Base-by-base conservation (phyloP, 2,113 vertebrate species). In the Prochilodus magdalenae region DNA sequence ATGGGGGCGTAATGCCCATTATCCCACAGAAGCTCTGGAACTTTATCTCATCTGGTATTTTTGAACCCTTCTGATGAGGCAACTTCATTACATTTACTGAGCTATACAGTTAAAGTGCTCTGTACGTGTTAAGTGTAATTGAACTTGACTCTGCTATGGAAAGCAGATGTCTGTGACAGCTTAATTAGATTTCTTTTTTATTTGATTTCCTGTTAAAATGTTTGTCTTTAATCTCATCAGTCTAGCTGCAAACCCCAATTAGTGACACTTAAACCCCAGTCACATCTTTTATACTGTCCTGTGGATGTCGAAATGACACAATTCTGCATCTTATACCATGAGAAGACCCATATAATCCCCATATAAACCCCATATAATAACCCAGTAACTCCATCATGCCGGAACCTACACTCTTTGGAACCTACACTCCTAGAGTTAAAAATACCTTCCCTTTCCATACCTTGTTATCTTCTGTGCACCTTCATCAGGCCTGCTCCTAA, bases 1-100 rank as follows among this genome's bases (percentile, higher is more conserved):
- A 16, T 55, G 44, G 74, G 80, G 24, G 73, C 11, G 10, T 55
- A 63, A 33, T 69, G 29, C 44, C 63, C 24, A 0, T 63, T 24
- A 63, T 51, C 67, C 67, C 76, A 65, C 20, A 69, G 73, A 77
- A 62, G 67, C 24, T 59, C 29, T 53, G 27, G 40, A 79, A 79
- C 47, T 69, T 75, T 55, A 85, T 79, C 75, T 82, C 65, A 40
- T 82, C 69, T 51, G 69, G 67, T 80, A 71, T 59, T 62, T 63
- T 30, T 79, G 2, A 26, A 60, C 60, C 53, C n/a, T n/a, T 74
- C 40, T 30, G 72, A 75, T 73, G 62, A 73, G 49, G 22, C 69
- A 15, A n/a, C 63, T 30, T 75, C 49, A 82, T 69, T 74, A 81
- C 74, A n/a, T 82, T 60, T 75, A 69, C 36, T 70, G 26, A 59